Conservation (phyloP, 2,888 invertebrate species). For the Campaea margaritaria region DNA sequence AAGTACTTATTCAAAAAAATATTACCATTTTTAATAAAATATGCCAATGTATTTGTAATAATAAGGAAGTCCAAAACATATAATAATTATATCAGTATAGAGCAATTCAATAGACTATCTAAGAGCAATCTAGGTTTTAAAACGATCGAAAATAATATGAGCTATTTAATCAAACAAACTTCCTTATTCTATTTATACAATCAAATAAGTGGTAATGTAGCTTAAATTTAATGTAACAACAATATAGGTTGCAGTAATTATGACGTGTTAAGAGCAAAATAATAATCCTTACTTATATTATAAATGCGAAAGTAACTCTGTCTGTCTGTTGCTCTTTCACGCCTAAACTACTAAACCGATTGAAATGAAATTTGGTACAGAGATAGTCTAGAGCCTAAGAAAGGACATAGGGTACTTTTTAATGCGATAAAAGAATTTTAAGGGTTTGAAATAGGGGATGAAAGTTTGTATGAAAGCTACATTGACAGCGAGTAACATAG, state of each 20-base stretch:
- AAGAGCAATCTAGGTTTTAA: constrained; percentile 7
- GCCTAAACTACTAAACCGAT: too few species aligned
- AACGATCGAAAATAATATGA: constrained; percentile 13
- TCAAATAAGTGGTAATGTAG: not conserved
- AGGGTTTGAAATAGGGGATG: too few species aligned
- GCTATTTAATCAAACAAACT: constrained; percentile 9
- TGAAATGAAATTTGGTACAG: too few species aligned
- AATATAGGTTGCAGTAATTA: not conserved
- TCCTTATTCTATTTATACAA: constrained; percentile 12
- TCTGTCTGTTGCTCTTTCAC: too few species aligned
- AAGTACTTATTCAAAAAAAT: too few species aligned
- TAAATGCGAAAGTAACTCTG: too few species aligned
- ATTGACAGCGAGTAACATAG: too few species aligned
- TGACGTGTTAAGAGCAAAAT: not conserved
- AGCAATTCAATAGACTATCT: constrained; percentile 2
- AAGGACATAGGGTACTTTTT: too few species aligned
- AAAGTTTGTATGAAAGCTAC: too few species aligned
- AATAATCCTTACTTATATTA: too few species aligned
- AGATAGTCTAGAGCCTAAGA: too few species aligned
- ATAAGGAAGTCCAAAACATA: constrained; percentile 7
- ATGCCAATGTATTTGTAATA: constrained; percentile 1
- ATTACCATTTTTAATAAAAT: not conserved
- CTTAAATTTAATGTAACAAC: not conserved
- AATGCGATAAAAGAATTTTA: too few species aligned
- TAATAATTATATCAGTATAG: constrained; percentile 3